phyloP scores from a whole-genome alignment of 2,797 vertebrate species.

The Gallinago stenura region DNA sequence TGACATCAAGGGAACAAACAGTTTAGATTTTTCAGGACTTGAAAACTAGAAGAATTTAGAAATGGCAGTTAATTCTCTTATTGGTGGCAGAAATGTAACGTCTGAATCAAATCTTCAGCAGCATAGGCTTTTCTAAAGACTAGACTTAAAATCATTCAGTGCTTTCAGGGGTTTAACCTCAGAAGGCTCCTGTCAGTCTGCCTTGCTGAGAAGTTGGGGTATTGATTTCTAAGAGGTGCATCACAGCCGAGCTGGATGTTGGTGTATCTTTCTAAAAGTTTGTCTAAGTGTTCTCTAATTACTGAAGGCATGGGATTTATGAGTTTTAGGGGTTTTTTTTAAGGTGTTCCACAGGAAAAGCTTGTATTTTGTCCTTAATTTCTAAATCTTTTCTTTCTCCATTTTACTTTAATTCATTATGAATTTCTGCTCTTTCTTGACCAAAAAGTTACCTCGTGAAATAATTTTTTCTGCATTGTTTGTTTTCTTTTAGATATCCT shows the following conservation, averaged over 20 bases:
- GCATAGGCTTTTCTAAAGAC: neutral
- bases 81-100: neutral
- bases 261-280: neutral
- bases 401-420: neutral
- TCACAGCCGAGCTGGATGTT: neutral
- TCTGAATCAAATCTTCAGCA: neutral
- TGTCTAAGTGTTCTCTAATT: neutral
- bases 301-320: neutral
- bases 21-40: neutral
- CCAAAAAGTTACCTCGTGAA: neutral
- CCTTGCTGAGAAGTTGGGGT: neutral
- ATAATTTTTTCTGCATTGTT: neutral
- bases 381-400: neutral
- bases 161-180: neutral
- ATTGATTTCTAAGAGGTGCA: neutral
- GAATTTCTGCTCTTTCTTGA: neutral
- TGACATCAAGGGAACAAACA: neutral
- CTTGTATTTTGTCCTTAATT: neutral
- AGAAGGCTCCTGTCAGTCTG: neutral
- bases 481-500: slow-evolving; percentile 49
- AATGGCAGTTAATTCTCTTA: neutral
- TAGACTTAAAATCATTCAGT: neutral
- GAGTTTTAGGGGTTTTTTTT: neutral
- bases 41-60: neutral
- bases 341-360: neutral